Evolutionary conservation across 2,888 invertebrate genomes (phyloP).

Genomic region (Blera fallax): DNA sequence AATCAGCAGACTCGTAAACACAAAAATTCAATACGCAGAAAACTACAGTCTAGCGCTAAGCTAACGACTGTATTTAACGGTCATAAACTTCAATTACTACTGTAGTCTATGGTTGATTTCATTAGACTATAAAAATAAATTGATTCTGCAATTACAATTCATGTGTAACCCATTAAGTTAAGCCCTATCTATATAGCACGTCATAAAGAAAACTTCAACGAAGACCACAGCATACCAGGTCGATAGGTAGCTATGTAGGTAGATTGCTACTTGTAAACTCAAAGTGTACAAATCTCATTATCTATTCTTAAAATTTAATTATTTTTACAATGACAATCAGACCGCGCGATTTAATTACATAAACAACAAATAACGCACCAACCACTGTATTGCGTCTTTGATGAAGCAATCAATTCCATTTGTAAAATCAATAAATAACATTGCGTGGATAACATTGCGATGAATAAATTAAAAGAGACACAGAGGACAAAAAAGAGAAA

Average conservation of each 20-base stretch:
- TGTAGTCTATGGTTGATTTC: neutral
- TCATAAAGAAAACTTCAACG: neutral
- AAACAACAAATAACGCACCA: slow-evolving; percentile 9
- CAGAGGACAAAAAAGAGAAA: neutral
- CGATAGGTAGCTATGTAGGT: too few relatives aligned
- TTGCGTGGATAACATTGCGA: slow-evolving; percentile 25
- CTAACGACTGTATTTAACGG: neutral
- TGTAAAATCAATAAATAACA: slow-evolving; percentile 60
- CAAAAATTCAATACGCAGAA: too few relatives aligned
- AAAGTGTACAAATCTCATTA: neutral
- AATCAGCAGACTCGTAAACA: too few relatives aligned
- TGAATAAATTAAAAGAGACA: slow-evolving; percentile 47
- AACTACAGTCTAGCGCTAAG: too few relatives aligned
- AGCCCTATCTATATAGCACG: neutral
- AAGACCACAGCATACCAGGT: neutral
- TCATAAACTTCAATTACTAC: neutral
- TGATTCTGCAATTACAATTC: neutral
- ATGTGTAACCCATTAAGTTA: neutral
- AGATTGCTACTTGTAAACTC: neutral
- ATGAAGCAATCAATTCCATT: slow-evolving; percentile 44
- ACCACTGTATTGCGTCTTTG: slow-evolving; percentile 12
- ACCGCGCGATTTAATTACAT: slow-evolving; percentile 16
- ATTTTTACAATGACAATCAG: neutral
- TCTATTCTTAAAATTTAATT: neutral
- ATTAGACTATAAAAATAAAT: neutral